Evolutionary conservation across 2,113 vertebrate genomes (phyloP).

Genomic region (Halcyon malimbica): DNA sequence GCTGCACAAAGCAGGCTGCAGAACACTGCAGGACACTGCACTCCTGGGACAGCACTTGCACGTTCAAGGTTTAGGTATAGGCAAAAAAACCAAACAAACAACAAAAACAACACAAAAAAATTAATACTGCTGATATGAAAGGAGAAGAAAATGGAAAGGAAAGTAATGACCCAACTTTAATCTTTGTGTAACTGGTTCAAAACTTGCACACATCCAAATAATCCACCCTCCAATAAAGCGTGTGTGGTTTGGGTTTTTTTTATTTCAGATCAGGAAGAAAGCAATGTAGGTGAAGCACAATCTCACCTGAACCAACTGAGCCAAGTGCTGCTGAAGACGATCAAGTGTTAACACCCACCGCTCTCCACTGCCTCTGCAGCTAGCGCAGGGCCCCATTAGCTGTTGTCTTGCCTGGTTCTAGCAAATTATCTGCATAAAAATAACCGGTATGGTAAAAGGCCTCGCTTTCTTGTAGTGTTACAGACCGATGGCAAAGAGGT

Average conservation of each 20-base stretch:
- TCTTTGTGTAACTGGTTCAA: neutral
- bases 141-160: neutral
- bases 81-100: neutral
- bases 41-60: neutral
- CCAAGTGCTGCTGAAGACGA: neutral
- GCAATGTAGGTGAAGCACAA: neutral
- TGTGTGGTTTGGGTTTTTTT: neutral
- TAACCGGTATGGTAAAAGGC: neutral
- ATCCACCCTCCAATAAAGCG: neutral
- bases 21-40: neutral
- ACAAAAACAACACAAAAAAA: neutral
- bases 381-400: fast-evolving
- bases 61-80: neutral
- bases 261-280: neutral
- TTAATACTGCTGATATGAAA: neutral
- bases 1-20: neutral
- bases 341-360: neutral
- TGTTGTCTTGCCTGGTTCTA: neutral
- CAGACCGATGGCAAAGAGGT: neutral
- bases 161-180: neutral
- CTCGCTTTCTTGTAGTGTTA: fast-evolving
- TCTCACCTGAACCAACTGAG: neutral
- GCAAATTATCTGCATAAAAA: neutral
- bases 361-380: neutral
- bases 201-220: neutral